phyloP scores from a whole-genome alignment of 35 echinoderm and acorn worm genomes.

The Stichopus chloronotus region DNA sequence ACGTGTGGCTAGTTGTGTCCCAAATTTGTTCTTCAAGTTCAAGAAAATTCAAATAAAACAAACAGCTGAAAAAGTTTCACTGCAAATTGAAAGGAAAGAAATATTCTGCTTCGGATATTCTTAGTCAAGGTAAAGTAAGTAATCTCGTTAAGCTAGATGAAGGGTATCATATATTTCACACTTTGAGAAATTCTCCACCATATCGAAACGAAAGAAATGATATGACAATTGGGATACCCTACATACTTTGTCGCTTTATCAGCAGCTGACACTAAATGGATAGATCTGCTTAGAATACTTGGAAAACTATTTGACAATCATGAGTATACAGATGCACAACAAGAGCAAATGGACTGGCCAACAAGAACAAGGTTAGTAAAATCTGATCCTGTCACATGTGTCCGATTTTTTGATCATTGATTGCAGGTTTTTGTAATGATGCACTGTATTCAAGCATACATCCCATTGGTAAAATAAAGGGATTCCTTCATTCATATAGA shows the following conservation, averaged over 20 bases:
- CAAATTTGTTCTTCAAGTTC: conserved; percentile 21
- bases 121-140: not conserved
- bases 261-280: conserved; percentile 53
- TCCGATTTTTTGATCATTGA: conserved; percentile 41
- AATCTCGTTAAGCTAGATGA: conserved; percentile 32
- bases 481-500: conserved; percentile 39
- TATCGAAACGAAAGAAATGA: not conserved
- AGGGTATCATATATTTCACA: conserved; percentile 30
- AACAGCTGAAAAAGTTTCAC: not conserved
- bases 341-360: conserved; percentile 40
- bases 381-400: conserved; percentile 52
- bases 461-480: conserved; percentile 16
- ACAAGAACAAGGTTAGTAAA: conserved; percentile 36
- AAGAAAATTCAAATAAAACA: conserved; percentile 38
- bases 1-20: not conserved
- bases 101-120: not conserved
- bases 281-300: conserved; percentile 18
- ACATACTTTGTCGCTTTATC: conserved; percentile 37
- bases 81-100: conserved; percentile 8
- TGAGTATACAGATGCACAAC: conserved; percentile 44
- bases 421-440: conserved; percentile 35
- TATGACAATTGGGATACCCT: not conserved
- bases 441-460: not conserved
- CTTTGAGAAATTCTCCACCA: not conserved
- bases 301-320: conserved; percentile 51